Base-by-base conservation (phyloP, 1,140 invertebrate genomes). In the Drosophila navojoa region DNA sequence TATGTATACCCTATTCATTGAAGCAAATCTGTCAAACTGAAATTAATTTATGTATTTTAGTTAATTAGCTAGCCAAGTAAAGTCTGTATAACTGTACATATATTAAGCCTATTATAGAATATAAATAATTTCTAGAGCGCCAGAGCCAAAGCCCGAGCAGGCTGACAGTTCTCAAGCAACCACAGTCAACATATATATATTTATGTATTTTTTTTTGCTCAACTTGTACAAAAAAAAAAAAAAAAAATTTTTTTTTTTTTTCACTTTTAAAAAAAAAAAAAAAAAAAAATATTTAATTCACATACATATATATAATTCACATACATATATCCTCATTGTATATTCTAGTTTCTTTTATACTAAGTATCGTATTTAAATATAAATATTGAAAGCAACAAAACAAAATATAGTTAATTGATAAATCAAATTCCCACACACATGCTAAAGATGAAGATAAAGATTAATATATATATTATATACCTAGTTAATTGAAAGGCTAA, bases 401-500 rank as follows among this genome's bases (percentile, higher is more conserved):
- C 27, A 44, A 45, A 45, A 19, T 16, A 45, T 45, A 45, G 42
- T 45, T 45, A 45, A 45, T 45, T 45, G 42, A 45, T 1, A 44
- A 45, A 45, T 16, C 42, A 45, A 16, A 15, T 45, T 11, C 52
- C 16, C 35, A 22, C 42, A 54, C 27, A 15, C 52, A 38, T 38
- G 35, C 35, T 38, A 38, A 38, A 38, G 35, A 38, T 38, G 11
- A 38, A 38, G 35, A 38, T 38, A 38, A 38, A 38, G 35, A 38
- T 38, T 13, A 38, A 62, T 53, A 35, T 47, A 62, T 61, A 71
- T 57, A 72, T 25, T 45, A 59, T 61, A 57, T 57, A 61, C 19
- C 44, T 85, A 85, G 80, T 84, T 85, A 80, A 85, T 81, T 85
- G 73, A 71, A 85, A 75, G 67, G 72, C 66, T 74, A 70, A 74